Evolutionary conservation across 2,888 invertebrate genomes (phyloP), one percentile per base, ranked within the genome.

Genomic region (Drosophila picticornis): DNA sequence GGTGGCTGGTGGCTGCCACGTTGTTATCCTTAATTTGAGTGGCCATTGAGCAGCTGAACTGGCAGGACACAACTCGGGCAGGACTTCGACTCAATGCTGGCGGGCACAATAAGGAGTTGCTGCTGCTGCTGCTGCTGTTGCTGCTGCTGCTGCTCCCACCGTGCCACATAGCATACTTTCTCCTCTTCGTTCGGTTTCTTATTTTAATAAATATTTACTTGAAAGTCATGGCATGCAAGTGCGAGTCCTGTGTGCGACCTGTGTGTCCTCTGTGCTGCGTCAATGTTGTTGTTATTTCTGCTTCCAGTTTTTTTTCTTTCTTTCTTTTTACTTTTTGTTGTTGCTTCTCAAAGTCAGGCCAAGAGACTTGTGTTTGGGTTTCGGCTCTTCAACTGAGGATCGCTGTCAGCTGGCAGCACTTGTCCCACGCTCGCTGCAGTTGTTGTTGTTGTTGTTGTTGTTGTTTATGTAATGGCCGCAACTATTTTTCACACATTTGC

Each of bases 11-110:
- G 70, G 80, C 31, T 66, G 76, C 58, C 75, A 86, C 78, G 83
- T 87, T 90, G 90, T 87, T 90, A 87, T 80, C 90, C 90, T 77
- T 87, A 87, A 87, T 87, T 87, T 87, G 87, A 88, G 87, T 88
- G 87, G 87, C 90, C 90, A 90, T 88, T 83, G 91, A 88, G 81
- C 61, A 61, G 55, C 59, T 27, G 57, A 56, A 38, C 34, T 34
- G 56, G 10, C 40, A 63, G 57, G 55, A 62, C 62, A 60, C 62
- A 59, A 25, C 51, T 43, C 22, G 19, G 27, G 27, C 16, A 51
- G 55, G 55, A 55, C 72, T 46, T 46, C 4, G 25, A 46, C 46
- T 46, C 25, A 46, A 25, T 46, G 46, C 46, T 46, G 25, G 68
- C 67, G 55, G 75, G 69, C 68, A 56, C 48, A 32, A 56, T 56